Evolutionary conservation across 2,888 invertebrate species (phyloP), one percentile per base, ranked within the genome.

Genomic region (Bursaphelenchus okinawaensis): DNA sequence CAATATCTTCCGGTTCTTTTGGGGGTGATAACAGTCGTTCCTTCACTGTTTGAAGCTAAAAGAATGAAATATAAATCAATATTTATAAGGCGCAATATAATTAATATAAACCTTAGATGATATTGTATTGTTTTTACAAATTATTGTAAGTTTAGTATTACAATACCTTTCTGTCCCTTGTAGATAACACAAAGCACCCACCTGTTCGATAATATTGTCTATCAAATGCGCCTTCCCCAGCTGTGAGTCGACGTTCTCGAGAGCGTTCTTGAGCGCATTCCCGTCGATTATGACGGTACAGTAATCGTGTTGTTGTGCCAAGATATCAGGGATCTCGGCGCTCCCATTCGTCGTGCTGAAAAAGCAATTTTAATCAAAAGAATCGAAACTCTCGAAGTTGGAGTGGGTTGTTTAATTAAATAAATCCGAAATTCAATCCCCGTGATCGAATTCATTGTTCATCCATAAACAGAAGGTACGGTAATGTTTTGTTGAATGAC

Each of bases 271-370:
- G 26, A 77, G 63, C 29, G 73, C 69, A 63, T 71, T 73, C 16
- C 79, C 76, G 71, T 79, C 79, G 50, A 79, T 79, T 56, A 79
- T 64, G 23, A 79, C 78, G 27, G 76, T 71, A 58, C 78, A 79
- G 51, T 75, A 75, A 63, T 75, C 71, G 59, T 78, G 76, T n/a
- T 77, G 77, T 64, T 79, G 79, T 20, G 79, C 79, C 12, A 79
- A 70, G 55, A 79, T 76, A 66, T 79, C 79, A 9, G 79, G 79
- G 63, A 73, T 74, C 55, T 78, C 78, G 55, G 68, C 71, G 4
- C 73, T 73, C 16, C 75, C 76, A 40, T 76, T 79, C n/a, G 77
- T 76, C 24, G 79, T 79, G 67, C 78, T 79, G 71, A 68, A 78
- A 74, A 59, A 0, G 9, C 51, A 12, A 22, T 40, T 40, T 12